These are phyloP conservation scores for Anniella stebbinsi DNA, from an alignment of 2,797 vertebrate species.

Conservation along the genomic window DNA sequence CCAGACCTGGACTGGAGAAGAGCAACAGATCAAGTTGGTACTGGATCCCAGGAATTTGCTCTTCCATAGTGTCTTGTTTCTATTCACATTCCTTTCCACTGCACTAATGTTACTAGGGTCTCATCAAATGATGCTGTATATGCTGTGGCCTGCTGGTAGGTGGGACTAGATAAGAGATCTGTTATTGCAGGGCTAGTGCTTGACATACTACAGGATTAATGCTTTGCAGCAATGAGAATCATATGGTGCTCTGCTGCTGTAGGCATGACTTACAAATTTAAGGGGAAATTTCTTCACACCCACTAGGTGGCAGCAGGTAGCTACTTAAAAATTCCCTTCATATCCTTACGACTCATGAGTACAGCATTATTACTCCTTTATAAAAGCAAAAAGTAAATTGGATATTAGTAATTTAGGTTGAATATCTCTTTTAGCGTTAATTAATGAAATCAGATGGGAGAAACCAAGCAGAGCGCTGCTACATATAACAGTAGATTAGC, in stretches of 20 bases:
- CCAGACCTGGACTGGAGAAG: background rate
- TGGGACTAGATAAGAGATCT: background rate
- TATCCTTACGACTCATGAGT: no score
- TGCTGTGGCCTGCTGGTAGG: no score
- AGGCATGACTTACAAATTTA: background rate
- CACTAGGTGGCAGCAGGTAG: constrained; percentile 65
- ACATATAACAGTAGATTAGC: background rate
- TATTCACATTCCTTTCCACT: background rate
- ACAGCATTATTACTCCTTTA: background rate
- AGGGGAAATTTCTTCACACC: constrained; percentile 1
- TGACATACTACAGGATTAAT: background rate
- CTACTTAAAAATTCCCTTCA: background rate
- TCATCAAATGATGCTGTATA: background rate
- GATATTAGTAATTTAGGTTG: background rate
- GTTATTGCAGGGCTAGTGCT: background rate
- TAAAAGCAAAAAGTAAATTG: background rate
- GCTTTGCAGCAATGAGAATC: background rate
- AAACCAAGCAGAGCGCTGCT: background rate
- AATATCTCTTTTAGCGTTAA: background rate
- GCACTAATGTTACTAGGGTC: no score
- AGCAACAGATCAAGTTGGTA: background rate
- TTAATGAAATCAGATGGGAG: background rate
- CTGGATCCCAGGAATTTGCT: background rate
- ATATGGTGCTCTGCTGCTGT: background rate
- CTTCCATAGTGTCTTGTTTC: background rate